These are phyloP conservation scores for Oscheius myriophilus DNA, from an alignment of 2,888 invertebrate species.

Conservation along the genomic window DNA sequence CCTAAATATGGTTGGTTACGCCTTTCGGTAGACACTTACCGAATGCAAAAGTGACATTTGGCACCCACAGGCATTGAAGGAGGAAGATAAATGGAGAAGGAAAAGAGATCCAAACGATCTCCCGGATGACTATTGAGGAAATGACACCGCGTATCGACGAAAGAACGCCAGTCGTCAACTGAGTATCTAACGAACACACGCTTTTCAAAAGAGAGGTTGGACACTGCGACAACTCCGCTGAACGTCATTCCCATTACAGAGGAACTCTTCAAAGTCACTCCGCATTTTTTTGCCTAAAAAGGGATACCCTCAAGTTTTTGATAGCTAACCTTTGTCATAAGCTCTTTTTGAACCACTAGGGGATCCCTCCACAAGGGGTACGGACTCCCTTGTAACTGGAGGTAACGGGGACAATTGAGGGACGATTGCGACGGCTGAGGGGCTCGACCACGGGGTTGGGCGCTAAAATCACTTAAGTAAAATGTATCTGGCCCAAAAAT, in stretches of 20 bases:
- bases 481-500: background rate
- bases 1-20: slow-evolving; percentile 6
- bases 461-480: background rate
- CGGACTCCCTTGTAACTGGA: slow-evolving; percentile 6
- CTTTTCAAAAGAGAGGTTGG: slow-evolving; percentile 25
- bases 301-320: background rate
- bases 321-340: slow-evolving; percentile 15
- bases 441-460: background rate
- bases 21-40: background rate
- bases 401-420: slow-evolving; percentile 31
- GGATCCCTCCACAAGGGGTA: slow-evolving; percentile 28
- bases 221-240: slow-evolving; percentile 28
- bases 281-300: slow-evolving; percentile 20
- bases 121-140: slow-evolving; percentile 7
- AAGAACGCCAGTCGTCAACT: slow-evolving; percentile 29
- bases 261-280: slow-evolving; percentile 21
- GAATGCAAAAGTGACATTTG: slow-evolving; percentile 28
- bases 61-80: slow-evolving; percentile 30
- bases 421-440: slow-evolving; percentile 1
- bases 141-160: slow-evolving; percentile 18
- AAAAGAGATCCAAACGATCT: slow-evolving; percentile 27
- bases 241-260: slow-evolving; percentile 32
- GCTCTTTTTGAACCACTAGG: slow-evolving; percentile 22
- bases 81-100: slow-evolving; percentile 26
- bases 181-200: slow-evolving; percentile 26